Base-by-base conservation (phyloP, 2,113 vertebrate genomes). In the Misgurnus anguillicaudatus region DNA sequence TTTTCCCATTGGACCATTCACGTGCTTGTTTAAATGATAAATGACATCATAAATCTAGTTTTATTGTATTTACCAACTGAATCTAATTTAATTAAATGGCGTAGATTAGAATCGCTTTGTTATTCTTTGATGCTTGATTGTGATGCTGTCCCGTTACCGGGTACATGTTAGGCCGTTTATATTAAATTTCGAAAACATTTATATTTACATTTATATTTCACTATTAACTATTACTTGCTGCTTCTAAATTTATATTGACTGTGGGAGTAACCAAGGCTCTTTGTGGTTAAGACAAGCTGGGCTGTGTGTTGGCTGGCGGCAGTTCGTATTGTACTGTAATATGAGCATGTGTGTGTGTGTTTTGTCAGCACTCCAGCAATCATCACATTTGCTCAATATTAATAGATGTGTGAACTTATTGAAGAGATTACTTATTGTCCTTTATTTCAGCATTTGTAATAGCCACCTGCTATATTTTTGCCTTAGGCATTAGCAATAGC, bases 101-200 rank as follows among this genome's bases (percentile, higher is more conserved):
- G 31, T 39, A 38, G 9, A 38, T 21, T 19, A 1, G 38, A 58
- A 31, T 58, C 3, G 38, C 14, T 45, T 74, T 74, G 53, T 9
- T 58, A 31, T 45, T 19, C 11, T 16, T 10, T 42, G 38, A 17
- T 36, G 19, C 24, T 45, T 74, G 17, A 19, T 57, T 57, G 41
- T 51, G 48, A 31, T 31, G 24, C 24, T 17, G 11, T 17, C 53
- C 0, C 7, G 55, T 16, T 55, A 16, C 69, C 42, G 55, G 60
- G 11, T 71, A 36, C 69, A 41, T 36, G n/a, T 60, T 9, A 60
- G 53, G 13, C 41, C 58, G 65, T 72, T 48, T 41, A 64, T 58
- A 77, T 71, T 77, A 63, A 36, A 77, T 76, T 39, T 21, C 9
- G 9, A 17, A 57, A 17, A 19, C 53, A 57, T 51, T 48, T 48